Conservation (phyloP, 2,888 invertebrate species). For the Hermodice carunculata region DNA sequence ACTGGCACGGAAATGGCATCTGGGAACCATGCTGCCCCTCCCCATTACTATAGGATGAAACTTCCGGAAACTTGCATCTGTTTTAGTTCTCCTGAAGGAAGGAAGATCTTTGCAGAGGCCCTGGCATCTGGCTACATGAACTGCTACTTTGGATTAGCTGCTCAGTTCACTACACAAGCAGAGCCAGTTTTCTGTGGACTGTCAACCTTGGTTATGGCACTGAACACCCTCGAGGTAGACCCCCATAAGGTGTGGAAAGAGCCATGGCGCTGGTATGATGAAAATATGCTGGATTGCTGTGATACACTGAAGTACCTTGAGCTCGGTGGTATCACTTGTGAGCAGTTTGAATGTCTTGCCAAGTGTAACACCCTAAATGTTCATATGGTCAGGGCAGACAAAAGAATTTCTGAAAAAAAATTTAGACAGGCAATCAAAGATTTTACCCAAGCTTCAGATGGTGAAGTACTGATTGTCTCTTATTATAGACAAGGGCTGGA, state of each 20-base stretch:
- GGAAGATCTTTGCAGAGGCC: conserved; percentile 61
- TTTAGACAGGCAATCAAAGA: conserved; percentile 45
- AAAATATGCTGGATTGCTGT: conserved; percentile 70
- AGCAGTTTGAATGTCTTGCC: conserved; percentile 67
- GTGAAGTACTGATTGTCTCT: conserved; percentile 44
- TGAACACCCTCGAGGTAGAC: conserved; percentile 65
- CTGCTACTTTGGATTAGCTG: conserved; percentile 67
- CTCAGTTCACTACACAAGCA: conserved; percentile 70
- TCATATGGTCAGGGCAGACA: conserved; percentile 29
- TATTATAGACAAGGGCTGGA: conserved; percentile 63
- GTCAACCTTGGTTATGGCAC: conserved; percentile 67
- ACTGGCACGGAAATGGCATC: no score
- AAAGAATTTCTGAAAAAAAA: conserved; percentile 25
- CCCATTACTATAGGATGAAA: conserved; percentile 56
- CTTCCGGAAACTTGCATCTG: conserved; percentile 66
- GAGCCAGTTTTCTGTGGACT: conserved; percentile 71
- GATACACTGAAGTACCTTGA: conserved; percentile 59
- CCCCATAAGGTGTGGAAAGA: conserved; percentile 58
- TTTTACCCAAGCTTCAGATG: conserved; percentile 40
- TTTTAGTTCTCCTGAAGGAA: conserved; percentile 65
- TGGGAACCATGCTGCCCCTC: no score
- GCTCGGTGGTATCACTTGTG: conserved; percentile 62
- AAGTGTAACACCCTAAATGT: conserved; percentile 65
- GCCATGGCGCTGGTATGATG: conserved; percentile 71
- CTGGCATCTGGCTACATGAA: conserved; percentile 62